These are phyloP conservation scores for Ammospiza nelsoni DNA, from an alignment of 2,113 vertebrate genomes.

Conservation along the genomic window DNA sequence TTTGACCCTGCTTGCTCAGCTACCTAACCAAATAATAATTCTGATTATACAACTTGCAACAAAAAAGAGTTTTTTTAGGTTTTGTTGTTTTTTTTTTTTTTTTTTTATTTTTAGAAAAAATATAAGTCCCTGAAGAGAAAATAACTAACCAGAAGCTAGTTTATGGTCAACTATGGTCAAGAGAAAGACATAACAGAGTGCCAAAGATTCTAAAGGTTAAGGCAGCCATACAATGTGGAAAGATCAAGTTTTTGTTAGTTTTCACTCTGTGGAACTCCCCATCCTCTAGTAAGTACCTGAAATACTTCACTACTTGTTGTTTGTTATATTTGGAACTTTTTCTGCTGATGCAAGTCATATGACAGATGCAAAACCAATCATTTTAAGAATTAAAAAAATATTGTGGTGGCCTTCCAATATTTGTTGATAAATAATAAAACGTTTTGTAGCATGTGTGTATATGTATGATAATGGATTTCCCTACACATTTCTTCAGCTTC, in stretches of 20 bases:
- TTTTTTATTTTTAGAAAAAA: background rate
- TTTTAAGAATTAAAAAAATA: background rate
- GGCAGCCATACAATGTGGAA: background rate
- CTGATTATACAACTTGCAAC: background rate
- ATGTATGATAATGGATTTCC: background rate
- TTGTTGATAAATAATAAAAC: background rate
- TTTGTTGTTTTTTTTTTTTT: background rate
- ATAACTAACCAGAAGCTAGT: background rate
- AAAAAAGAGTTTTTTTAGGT: background rate
- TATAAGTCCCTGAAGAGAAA: background rate
- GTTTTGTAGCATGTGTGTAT: background rate
- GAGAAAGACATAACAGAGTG: background rate
- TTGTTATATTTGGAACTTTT: background rate
- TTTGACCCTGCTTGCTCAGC: background rate
- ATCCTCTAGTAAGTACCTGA: background rate
- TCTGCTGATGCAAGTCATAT: background rate
- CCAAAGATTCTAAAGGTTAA: background rate
- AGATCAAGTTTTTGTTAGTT: background rate
- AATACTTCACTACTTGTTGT: background rate
- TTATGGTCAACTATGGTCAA: background rate
- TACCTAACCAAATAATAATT: background rate
- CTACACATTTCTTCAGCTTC: background rate
- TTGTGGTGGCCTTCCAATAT: background rate
- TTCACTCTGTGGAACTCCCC: background rate
- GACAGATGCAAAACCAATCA: background rate